phyloP scores from a whole-genome alignment of 2,888 invertebrate species.

The Agonopterix subpropinquella region DNA sequence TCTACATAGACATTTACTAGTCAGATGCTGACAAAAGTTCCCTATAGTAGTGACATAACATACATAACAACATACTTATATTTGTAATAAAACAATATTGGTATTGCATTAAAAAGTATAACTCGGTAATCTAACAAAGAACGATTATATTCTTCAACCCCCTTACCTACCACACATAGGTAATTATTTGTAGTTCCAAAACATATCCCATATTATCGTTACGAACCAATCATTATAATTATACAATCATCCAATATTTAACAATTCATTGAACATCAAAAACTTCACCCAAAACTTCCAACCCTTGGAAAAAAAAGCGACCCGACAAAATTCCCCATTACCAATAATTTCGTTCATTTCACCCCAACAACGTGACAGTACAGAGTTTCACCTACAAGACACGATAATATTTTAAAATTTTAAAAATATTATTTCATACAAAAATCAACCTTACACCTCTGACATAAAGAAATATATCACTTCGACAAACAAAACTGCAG shows the following conservation, averaged over 20 bases:
- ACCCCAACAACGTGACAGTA: constrained; percentile 19
- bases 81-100: no score
- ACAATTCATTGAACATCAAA: constrained; percentile 5
- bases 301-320: constrained; percentile 6
- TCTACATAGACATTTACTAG: no score
- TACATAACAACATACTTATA: no score
- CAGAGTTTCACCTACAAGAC: constrained; percentile 8
- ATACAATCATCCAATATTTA: background rate
- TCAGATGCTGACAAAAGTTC: no score
- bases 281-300: constrained; percentile 13
- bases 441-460: constrained; percentile 22
- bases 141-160: no score
- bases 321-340: background rate
- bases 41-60: no score
- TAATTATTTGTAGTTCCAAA: no score
- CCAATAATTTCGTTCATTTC: constrained; percentile 18
- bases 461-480: constrained; percentile 11
- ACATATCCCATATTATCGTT: background rate
- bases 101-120: no score
- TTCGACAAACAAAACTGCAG: constrained; percentile 1
- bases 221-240: background rate
- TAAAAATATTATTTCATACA: background rate
- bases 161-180: no score
- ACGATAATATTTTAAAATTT: background rate
- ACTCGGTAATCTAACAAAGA: no score